Evolutionary conservation across 2,113 vertebrate genomes (phyloP).

Genomic region (Pongo abelii): DNA sequence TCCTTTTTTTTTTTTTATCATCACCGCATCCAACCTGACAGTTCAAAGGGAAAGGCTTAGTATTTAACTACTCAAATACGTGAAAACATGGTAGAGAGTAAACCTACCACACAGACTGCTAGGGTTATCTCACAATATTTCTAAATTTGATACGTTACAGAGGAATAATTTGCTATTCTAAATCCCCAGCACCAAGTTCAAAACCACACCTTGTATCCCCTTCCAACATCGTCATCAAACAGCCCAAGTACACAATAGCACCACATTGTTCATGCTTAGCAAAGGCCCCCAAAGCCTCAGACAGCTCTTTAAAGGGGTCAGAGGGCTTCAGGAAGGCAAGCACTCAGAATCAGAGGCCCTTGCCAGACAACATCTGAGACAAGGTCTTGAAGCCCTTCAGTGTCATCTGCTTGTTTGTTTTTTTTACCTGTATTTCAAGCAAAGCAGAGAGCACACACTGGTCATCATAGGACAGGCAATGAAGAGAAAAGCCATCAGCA

Average conservation of each 20-base stretch:
- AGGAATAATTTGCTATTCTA: neutral
- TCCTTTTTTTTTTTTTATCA: neutral
- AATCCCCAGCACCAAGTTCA: constrained; percentile 43
- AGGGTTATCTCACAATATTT: neutral
- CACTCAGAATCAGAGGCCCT: neutral
- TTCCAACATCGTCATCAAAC: constrained; percentile 1
- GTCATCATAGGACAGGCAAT: constrained; percentile 89
- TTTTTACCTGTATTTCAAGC: constrained; percentile 91
- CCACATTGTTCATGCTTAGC: constrained; percentile 25
- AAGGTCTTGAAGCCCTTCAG: constrained; percentile 33
- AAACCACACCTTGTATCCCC: constrained; percentile 52
- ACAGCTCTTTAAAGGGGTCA: constrained; percentile 65
- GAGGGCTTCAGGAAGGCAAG: neutral
- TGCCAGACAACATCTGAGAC: neutral
- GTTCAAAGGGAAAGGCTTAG: neutral
- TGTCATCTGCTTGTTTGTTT: neutral
- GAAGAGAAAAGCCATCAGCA: constrained; percentile 82
- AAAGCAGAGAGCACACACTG: constrained; percentile 91
- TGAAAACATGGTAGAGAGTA: neutral
- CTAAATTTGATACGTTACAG: neutral
- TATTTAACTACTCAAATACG: neutral
- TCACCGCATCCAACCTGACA: neutral
- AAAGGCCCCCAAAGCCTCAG: constrained; percentile 62
- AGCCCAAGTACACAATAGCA: constrained; percentile 33
- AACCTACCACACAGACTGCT: neutral